Base-by-base conservation (phyloP, 2,797 vertebrate species). In the Gymnocypris eckloni region DNA sequence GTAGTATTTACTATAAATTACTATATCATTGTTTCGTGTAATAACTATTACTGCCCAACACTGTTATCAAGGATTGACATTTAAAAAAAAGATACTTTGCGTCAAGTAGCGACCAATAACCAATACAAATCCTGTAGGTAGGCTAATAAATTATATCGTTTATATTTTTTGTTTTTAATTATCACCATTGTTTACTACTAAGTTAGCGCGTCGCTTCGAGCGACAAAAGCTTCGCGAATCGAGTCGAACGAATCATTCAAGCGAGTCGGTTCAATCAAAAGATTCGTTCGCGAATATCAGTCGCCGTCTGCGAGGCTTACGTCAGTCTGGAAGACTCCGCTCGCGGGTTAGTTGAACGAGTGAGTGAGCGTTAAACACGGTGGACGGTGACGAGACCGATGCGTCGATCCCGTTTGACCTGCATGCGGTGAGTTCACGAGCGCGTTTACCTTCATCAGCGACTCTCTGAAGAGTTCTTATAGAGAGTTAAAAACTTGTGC, bases 401-500 rank as follows among this genome's bases (percentile, higher is more conserved):
- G 94, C 92, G 92, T 93, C 94, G 25, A 28, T 28, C 92, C 92
- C 92, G 94, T 90, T 90, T 94, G 94, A 94, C 92, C 94, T 94
- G 92, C 94, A 94, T 94, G 95, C 92, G 96, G 96, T 97, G 92
- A 97, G 96, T 95, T 90, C 79, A 75, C 25, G 28, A 41, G 37
- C 0, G 22, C 39, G 15, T 10, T 45, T 45, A 72, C 37, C 7
- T 45, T 7, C 15, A 33, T 22, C 13, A n/a, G 39, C 18, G 15
- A 1, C 6, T 12, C 22, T n/a, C 20, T 10, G 22, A 56, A 59
- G 15, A 7, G 4, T 0, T 41, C 6, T 4, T 4, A 2, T 3
- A 7, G 0, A 8, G 8, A 28, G n/a, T 15, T 76, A 11, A 12
- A 54, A 39, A 56, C 50, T 13, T 37, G 25, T 54, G 28, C 12